A percentile compares a stretch with the other conserved stretches of the same genome.
These are phyloP conservation scores for Trididemnum nubilum DNA, from an alignment of 23 tunicate genomes.

Conservation along the genomic window DNA sequence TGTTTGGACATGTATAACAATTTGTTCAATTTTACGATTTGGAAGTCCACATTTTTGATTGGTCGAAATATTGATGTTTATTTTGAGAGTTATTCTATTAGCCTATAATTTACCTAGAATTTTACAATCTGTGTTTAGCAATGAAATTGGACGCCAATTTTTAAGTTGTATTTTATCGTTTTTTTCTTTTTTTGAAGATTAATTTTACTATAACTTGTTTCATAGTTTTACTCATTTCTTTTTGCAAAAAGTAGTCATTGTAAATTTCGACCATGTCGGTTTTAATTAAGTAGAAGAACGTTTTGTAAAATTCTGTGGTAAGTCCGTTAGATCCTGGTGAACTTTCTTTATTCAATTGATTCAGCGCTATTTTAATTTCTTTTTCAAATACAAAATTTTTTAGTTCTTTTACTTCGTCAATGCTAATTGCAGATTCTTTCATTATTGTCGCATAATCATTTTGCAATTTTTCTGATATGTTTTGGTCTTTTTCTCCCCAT, in stretches of 20 bases:
- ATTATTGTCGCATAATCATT: no score
- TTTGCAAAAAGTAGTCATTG: background rate
- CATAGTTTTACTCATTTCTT: background rate
- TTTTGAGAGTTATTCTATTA: background rate
- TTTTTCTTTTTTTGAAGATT: background rate
- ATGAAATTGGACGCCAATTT: constrained; percentile 26
- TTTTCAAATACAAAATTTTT: background rate
- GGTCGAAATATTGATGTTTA: background rate
- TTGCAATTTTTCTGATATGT: no score
- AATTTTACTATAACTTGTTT: background rate
- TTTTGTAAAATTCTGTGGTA: background rate
- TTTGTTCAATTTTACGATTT: background rate
- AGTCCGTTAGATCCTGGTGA: constrained; percentile 10
- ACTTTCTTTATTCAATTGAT: background rate
- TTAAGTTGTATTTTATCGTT: background rate
- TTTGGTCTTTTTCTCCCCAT: no score
- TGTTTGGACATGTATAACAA: background rate
- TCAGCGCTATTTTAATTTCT: background rate
- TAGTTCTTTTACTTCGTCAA: background rate
- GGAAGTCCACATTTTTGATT: constrained; percentile 1
- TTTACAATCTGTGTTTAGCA: background rate
- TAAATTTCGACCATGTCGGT: background rate
- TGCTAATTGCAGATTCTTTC: background rate
- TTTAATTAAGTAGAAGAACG: background rate
- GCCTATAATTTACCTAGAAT: constrained; percentile 11